phyloP scores from a whole-genome alignment of 2,888 invertebrate species.

The Himalopsyche anomala region DNA sequence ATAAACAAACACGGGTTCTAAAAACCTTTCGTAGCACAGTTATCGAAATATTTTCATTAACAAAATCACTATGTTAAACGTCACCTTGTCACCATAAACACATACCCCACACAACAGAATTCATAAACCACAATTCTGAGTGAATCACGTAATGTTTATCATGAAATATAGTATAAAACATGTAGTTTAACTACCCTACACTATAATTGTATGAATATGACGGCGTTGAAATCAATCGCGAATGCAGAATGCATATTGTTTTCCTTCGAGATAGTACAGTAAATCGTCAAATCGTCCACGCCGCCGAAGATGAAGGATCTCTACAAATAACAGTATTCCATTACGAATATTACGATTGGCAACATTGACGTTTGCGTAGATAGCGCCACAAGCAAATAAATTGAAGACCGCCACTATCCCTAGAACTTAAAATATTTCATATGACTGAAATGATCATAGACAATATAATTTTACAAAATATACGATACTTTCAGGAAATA shows the following conservation, averaged over 20 bases:
- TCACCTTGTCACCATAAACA: conserved; percentile 62
- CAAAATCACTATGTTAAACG: conserved; percentile 56
- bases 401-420: too few relatives aligned
- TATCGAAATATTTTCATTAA: conserved; percentile 55
- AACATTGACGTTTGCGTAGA: conserved; percentile 53
- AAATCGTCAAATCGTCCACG: conserved; percentile 56
- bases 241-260: conserved; percentile 49
- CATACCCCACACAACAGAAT: conserved; percentile 59
- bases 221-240: conserved; percentile 45
- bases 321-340: conserved; percentile 54
- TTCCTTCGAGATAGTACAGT: conserved; percentile 39
- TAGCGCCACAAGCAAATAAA: conserved; percentile 9
- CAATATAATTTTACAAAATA: too few relatives aligned
- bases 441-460: too few relatives aligned
- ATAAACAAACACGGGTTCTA: conserved; percentile 47
- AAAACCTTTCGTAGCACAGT: conserved; percentile 8
- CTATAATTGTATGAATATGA: conserved; percentile 37
- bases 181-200: conserved; percentile 42
- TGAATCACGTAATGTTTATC: conserved; percentile 59
- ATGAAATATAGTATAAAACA: conserved; percentile 49
- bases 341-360: conserved; percentile 50
- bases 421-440: too few relatives aligned
- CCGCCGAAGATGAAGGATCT: conserved; percentile 59
- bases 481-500: too few relatives aligned
- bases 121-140: conserved; percentile 55